Evolutionary conservation across 2,113 vertebrate genomes (phyloP).

Genomic region (Bubo blakistoni): DNA sequence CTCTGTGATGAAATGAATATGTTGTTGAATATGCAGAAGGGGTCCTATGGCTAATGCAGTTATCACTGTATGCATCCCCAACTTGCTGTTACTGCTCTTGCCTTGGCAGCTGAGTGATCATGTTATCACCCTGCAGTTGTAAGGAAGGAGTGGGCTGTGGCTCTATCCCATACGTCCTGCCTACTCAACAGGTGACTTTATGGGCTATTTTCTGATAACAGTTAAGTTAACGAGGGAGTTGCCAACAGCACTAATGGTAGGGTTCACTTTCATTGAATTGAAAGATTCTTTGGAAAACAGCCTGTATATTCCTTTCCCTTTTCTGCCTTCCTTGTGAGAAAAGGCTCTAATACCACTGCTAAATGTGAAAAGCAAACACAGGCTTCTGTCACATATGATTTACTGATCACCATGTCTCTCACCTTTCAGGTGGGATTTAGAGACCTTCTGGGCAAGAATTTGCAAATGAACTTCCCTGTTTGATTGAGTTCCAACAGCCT

Average conservation of each 20-base stretch:
- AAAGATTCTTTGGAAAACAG: background rate
- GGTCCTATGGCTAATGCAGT: background rate
- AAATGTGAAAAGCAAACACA: background rate
- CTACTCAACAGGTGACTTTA: background rate
- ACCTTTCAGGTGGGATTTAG: background rate
- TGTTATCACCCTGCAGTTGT: background rate
- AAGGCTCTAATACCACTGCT: background rate
- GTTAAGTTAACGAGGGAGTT: background rate
- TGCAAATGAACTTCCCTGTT: background rate
- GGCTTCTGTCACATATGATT: background rate
- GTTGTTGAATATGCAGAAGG: background rate
- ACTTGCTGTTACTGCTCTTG: rapidly evolving
- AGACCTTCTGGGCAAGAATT: background rate
- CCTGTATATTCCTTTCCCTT: background rate
- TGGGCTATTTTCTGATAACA: background rate
- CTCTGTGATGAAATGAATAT: background rate
- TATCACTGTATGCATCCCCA: background rate
- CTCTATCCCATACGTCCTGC: background rate
- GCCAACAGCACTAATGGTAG: background rate
- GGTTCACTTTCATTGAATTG: background rate
- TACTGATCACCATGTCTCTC: background rate
- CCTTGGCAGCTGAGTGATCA: background rate
- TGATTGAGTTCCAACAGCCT: background rate
- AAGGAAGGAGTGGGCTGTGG: background rate
- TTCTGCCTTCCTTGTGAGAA: background rate